These are phyloP conservation scores for Tadarida brasiliensis DNA, from an alignment of 2,797 vertebrate species.

Conservation along the genomic window DNA sequence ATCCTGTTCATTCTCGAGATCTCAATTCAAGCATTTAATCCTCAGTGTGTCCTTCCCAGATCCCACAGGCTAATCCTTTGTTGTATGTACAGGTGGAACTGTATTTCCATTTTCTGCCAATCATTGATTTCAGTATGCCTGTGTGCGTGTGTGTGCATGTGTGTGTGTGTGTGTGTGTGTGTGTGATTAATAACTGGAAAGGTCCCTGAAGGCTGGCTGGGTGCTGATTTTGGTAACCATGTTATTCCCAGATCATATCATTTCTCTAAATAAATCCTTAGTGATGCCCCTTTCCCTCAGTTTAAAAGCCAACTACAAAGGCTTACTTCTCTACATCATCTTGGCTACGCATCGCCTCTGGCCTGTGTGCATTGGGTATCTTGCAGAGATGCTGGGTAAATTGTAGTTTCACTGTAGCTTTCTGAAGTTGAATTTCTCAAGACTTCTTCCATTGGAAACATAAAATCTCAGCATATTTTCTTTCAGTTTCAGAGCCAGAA, in stretches of 20 bases:
- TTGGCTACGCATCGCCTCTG: not conserved
- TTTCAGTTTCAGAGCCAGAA: conserved; percentile 5
- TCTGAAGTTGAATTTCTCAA: not conserved
- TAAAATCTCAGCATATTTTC: not conserved
- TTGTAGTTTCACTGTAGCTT: not conserved
- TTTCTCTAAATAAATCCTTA: not conserved
- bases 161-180: not conserved
- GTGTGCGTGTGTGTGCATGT: not conserved
- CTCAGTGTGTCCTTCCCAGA: not conserved
- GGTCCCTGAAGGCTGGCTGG: not conserved
- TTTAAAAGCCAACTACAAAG: not conserved
- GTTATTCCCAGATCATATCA: not conserved
- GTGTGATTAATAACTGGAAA: not conserved
- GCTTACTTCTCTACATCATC: accelerated
- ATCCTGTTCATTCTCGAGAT: not conserved
- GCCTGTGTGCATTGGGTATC: not conserved
- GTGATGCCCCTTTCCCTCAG: not conserved
- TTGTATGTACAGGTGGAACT: not conserved
- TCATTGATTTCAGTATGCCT: not conserved
- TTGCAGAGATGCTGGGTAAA: not conserved
- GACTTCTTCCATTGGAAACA: not conserved
- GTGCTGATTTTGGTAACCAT: not conserved
- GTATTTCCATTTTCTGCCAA: not conserved
- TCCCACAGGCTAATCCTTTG: not conserved
- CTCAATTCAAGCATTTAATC: not conserved